Conservation (phyloP, 2,797 vertebrate genomes). For the Onychomys arenicola region DNA sequence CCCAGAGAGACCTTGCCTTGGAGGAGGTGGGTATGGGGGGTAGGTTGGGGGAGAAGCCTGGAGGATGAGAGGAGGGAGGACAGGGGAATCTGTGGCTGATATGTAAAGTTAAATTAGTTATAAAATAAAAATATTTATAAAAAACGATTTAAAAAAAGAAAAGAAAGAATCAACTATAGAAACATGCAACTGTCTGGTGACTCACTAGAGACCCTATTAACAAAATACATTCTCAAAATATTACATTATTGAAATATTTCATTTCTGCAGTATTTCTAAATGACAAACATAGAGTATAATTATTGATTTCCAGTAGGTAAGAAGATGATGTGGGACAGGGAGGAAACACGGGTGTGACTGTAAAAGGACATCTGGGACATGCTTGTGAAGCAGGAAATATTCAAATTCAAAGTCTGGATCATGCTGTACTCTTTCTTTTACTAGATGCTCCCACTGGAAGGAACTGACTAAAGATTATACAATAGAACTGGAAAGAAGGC, state of each 20-base stretch:
- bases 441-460: background rate
- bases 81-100: too few relatives aligned
- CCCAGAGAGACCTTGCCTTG: too few relatives aligned
- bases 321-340: background rate
- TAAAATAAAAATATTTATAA: too few relatives aligned
- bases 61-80: too few relatives aligned
- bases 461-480: background rate
- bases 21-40: too few relatives aligned
- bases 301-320: background rate
- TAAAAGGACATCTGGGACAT: background rate
- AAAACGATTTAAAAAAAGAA: too few relatives aligned
- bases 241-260: background rate
- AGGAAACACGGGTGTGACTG: background rate
- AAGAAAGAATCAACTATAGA: background rate
- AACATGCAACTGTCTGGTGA: background rate
- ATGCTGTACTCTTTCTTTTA: background rate
- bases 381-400: background rate
- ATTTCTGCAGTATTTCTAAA: background rate
- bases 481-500: background rate
- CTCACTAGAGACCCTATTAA: background rate
- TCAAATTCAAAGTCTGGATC: background rate
- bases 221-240: background rate
- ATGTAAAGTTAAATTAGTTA: too few relatives aligned
- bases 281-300: background rate
- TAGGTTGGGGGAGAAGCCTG: fast-evolving